Evolutionary conservation across 2,888 invertebrate genomes (phyloP).

Genomic region (Eupithecia insigniata): DNA sequence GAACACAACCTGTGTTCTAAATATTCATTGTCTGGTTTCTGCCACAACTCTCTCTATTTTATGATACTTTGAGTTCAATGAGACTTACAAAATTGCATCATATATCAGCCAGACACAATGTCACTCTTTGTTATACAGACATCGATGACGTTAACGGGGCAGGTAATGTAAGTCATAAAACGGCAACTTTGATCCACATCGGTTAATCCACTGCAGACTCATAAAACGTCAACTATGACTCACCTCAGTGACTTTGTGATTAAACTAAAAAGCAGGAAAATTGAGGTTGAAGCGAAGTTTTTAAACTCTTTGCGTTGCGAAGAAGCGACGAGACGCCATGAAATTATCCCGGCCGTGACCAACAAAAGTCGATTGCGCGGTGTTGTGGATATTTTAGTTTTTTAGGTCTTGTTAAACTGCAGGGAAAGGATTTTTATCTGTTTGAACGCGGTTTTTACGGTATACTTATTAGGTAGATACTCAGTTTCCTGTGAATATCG

Average conservation of each 20-base stretch:
- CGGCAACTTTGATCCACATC: not conserved
- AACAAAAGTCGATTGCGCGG: not conserved
- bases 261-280: conserved; percentile 8
- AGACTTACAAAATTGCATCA: not conserved
- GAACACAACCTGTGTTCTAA: not conserved
- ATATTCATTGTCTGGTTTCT: not conserved
- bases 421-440: not conserved
- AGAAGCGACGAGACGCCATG: not conserved
- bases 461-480: not conserved
- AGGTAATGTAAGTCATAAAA: conserved; percentile 4
- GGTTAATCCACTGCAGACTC: not conserved
- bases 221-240: conserved; percentile 1
- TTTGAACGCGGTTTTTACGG: not conserved
- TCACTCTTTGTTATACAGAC: not conserved
- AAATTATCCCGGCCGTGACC: not conserved
- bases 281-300: conserved; percentile 3
- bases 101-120: not conserved
- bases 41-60: not conserved
- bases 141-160: not conserved
- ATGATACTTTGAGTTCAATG: not conserved
- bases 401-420: not conserved
- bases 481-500: not conserved
- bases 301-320: not conserved
- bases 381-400: not conserved
- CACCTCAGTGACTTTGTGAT: not conserved